phyloP scores from a whole-genome alignment of 1,140 invertebrate genomes.

The Ganaspis sp. region DNA sequence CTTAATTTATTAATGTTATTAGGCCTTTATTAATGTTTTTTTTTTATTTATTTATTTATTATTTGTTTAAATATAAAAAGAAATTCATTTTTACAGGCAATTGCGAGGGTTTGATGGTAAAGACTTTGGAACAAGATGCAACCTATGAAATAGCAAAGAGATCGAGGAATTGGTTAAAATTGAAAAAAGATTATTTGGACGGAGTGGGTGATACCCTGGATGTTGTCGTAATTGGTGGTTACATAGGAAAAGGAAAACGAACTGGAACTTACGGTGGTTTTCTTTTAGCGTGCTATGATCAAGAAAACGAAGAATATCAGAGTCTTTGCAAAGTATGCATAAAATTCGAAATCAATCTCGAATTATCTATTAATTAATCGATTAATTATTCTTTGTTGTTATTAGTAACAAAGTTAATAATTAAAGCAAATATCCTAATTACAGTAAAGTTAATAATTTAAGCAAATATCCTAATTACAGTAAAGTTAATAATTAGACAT shows the following conservation, averaged over 20 bases:
- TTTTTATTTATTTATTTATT: no score
- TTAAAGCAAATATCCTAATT: no score
- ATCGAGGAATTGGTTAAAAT: slow-evolving; percentile 97
- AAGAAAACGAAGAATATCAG: slow-evolving; percentile 95
- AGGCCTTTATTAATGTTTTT: no score
- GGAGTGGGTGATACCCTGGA: slow-evolving; percentile 96
- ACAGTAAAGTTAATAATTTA: no score
- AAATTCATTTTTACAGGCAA: slow-evolving; percentile 80
- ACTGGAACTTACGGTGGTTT: slow-evolving; percentile 97
- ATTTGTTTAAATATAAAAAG: neutral
- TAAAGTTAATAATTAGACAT: no score
- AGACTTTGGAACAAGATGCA: slow-evolving; percentile 94
- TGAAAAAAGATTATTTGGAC: slow-evolving; percentile 99
- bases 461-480: no score
- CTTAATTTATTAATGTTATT: no score
- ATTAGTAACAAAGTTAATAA: no score
- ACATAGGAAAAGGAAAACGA: slow-evolving; percentile 94
- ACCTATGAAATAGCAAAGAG: slow-evolving; percentile 99
- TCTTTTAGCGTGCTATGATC: slow-evolving; percentile 97
- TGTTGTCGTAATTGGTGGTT: slow-evolving; percentile 97
- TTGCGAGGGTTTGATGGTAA: slow-evolving; percentile 99
- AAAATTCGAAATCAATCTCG: no score
- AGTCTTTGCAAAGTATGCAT: slow-evolving; percentile 93
- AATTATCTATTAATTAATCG: slow-evolving; percentile 31
- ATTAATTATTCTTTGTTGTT: no score